Base-by-base conservation (phyloP, 37 sponge, comb jelly and placozoan genomes). In the Lycopodina hypogea region DNA sequence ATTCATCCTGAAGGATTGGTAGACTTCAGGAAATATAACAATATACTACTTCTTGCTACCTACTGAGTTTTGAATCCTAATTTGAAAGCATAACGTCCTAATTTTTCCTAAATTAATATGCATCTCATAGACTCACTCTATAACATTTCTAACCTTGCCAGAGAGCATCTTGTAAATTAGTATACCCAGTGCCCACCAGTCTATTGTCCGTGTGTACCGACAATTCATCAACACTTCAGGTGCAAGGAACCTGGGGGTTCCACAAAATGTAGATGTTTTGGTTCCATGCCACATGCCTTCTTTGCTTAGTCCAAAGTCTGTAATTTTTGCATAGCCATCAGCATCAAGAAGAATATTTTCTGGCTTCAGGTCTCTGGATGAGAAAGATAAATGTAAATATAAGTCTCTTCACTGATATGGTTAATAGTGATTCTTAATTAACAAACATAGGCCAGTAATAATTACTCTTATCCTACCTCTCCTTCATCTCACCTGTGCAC, bases 111-210 rank as follows among this genome's bases (percentile, higher is more conserved):
- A 4, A 45, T 9, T 9, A n/a, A n/a, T 45, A n/a, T n/a, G n/a
- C n/a, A 4, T 9, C 48, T 9, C 9, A 4, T 9, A 12, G 4
- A 4, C 48, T 9, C 48, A 4, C 48, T 12, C 4, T 45, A 4
- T n/a, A n/a, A n/a, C n/a, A n/a, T n/a, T n/a, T 35, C 88, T 87
- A 37, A 93, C 91, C 94, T 97, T 95, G 75, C 99, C 99, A 7
- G 95, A 95, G 62, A 97, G 71, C 99, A 97, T 97, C 74, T 97
- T 95, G 71, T 91, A 97, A 18, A 97, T 97, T 35, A 97, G 89
- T 3, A 97, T 95, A 0, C 99, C 99, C 40, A 97, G 88, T 30
- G 95, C 99, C 99, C 99, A 97, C 99, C 99, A 97, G 71, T 97
- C 99, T 57, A 97, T 95, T 28, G 95, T 93, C 57, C 99, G 61